Conservation (phyloP, 2,888 invertebrate genomes). For the Acrobasis consociella region DNA sequence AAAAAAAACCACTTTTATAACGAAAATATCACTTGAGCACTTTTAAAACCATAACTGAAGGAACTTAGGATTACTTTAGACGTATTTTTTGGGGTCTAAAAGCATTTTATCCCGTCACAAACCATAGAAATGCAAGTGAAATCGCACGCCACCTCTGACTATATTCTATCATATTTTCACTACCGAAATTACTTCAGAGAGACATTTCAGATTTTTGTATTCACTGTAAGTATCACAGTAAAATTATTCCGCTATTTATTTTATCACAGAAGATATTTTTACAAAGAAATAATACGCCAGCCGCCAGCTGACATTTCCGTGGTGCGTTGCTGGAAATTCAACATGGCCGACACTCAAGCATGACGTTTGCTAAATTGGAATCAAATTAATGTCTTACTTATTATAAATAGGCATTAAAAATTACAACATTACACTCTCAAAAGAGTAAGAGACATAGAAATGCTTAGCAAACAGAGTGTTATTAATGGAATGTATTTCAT, state of each 20-base stretch:
- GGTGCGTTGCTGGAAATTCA: conserved; percentile 81
- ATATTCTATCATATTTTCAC: conserved; percentile 75
- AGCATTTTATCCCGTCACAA: conserved; percentile 77
- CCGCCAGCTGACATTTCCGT: conserved; percentile 82
- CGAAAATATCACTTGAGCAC: conserved; percentile 60
- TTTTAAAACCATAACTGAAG: conserved; percentile 63
- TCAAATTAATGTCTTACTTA: conserved; percentile 41
- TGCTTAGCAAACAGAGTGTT: not conserved
- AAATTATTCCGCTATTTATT: conserved; percentile 49
- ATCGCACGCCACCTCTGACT: conserved; percentile 75
- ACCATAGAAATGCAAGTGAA: conserved; percentile 80
- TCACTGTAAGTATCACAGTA: conserved; percentile 48
- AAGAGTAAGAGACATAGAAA: not conserved
- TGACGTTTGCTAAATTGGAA: conserved; percentile 63
- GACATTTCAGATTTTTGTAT: conserved; percentile 44
- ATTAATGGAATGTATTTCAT: not conserved
- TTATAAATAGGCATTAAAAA: not conserved
- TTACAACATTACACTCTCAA: not conserved
- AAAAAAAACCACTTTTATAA: conserved; percentile 53
- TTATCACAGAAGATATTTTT: conserved; percentile 62
- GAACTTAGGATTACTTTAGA: conserved; percentile 63
- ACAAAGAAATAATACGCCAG: conserved; percentile 67
- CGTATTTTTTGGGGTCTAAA: conserved; percentile 56
- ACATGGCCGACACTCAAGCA: conserved; percentile 77
- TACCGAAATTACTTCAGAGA: conserved; percentile 46